Conservation (phyloP, 2,888 invertebrate genomes). For the Acleris emargana region DNA sequence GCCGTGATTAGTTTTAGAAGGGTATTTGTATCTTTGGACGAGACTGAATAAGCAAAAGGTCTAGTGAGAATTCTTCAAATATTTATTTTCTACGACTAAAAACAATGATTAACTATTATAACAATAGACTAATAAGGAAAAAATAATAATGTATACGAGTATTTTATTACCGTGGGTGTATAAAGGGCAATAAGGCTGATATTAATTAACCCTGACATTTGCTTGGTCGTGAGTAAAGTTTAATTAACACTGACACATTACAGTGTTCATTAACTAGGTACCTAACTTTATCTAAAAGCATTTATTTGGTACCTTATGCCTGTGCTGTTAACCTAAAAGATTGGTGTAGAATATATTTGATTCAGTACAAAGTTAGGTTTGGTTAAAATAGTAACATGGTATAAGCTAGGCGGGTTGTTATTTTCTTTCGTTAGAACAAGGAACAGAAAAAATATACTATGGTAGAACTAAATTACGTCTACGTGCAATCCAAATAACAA, state of each 20-base stretch:
- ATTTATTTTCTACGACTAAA: no score
- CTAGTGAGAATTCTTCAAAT: no score
- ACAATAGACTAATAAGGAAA: no score
- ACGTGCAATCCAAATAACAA: no score
- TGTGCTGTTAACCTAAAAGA: no score
- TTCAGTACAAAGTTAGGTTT: not conserved
- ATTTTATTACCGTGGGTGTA: not conserved
- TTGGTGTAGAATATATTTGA: not conserved
- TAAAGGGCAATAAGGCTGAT: slow-evolving; percentile 21
- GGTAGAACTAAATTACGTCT: no score
- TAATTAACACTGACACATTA: slow-evolving; percentile 25
- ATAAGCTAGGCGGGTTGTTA: not conserved
- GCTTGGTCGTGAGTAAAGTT: slow-evolving; percentile 23
- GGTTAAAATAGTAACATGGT: not conserved
- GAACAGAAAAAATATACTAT: no score
- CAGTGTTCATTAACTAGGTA: not conserved
- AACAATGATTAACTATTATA: no score
- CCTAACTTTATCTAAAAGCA: slow-evolving; percentile 1
- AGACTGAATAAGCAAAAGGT: no score
- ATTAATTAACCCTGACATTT: slow-evolving; percentile 33
- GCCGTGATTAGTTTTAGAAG: slow-evolving; percentile 9
- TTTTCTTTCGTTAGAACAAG: no score
- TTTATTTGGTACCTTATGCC: not conserved
- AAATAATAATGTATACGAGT: no score
- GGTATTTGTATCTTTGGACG: not conserved